These are phyloP conservation scores for Seira ritae DNA, from an alignment of 2,888 invertebrate species.

Conservation along the genomic window DNA sequence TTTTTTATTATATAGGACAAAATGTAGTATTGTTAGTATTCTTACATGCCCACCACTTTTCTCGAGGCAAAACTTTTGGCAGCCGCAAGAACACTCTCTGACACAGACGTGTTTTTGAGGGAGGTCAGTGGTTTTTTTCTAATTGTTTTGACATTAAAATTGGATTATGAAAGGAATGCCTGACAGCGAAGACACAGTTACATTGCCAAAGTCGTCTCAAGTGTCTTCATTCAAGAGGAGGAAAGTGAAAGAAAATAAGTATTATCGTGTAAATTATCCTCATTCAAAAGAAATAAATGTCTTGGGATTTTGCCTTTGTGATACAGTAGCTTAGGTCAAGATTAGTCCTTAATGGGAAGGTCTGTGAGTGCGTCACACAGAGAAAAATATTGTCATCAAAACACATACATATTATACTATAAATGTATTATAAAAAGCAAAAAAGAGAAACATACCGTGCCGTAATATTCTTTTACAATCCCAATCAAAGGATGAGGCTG, in stretches of 20 bases:
- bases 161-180: constrained; percentile 10
- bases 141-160: neutral
- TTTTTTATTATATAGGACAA: too few species aligned
- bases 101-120: constrained; percentile 39
- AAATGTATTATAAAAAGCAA: too few species aligned
- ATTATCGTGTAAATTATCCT: neutral
- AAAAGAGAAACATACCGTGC: too few species aligned
- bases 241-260: constrained; percentile 2
- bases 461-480: too few species aligned
- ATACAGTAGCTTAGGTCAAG: neutral
- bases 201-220: neutral
- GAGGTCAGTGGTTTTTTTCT: constrained; percentile 59
- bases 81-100: too few species aligned
- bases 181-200: constrained; percentile 1
- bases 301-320: neutral
- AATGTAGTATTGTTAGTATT: too few species aligned
- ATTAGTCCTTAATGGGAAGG: neutral
- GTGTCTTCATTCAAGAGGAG: neutral
- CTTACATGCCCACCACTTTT: too few species aligned
- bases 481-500: too few species aligned
- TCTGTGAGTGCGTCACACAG: neutral
- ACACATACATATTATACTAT: too few species aligned
- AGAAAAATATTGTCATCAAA: too few species aligned
- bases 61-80: too few species aligned
- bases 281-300: neutral